Conservation (phyloP, 2,113 vertebrate genomes). For the Halichoeres trimaculatus region DNA sequence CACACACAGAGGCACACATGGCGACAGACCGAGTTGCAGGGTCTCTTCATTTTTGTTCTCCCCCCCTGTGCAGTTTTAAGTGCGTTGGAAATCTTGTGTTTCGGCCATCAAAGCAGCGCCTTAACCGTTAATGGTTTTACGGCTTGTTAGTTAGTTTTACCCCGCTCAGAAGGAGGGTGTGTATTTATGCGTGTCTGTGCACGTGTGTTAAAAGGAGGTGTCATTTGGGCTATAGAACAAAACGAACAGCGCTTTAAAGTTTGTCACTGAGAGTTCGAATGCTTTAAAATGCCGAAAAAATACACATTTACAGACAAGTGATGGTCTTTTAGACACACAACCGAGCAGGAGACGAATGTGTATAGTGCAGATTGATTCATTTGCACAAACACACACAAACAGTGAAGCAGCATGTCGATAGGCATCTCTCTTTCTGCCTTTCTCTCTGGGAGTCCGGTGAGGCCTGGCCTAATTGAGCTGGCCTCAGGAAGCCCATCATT, state of each 20-base stretch:
- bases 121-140: slow-evolving; percentile 68
- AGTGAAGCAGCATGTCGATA: slow-evolving; percentile 64
- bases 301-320: background rate
- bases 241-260: background rate
- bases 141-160: slow-evolving; percentile 75
- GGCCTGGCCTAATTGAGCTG: slow-evolving; percentile 93
- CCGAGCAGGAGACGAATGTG: slow-evolving; percentile 2
- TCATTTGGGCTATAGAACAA: slow-evolving; percentile 19
- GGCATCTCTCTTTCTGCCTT: slow-evolving; percentile 70
- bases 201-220: slow-evolving; percentile 9
- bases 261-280: slow-evolving; percentile 1
- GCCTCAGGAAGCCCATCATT: slow-evolving; percentile 97
- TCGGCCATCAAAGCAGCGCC: slow-evolving; percentile 66
- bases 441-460: slow-evolving; percentile 82
- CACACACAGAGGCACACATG: slow-evolving; percentile 40
- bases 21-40: slow-evolving; percentile 39
- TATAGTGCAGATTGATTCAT: slow-evolving; percentile 35
- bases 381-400: slow-evolving; percentile 48
- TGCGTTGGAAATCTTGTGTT: slow-evolving; percentile 59
- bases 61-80: slow-evolving; percentile 55
- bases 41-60: slow-evolving; percentile 30
- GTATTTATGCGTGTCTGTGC: slow-evolving; percentile 2
- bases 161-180: slow-evolving; percentile 51
- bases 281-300: slow-evolving; percentile 5
- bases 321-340: background rate